Percentiles rank a stretch among this genome's conserved stretches.
phyloP scores from a whole-genome alignment of 2,113 vertebrate species.

The Castor canadensis region DNA sequence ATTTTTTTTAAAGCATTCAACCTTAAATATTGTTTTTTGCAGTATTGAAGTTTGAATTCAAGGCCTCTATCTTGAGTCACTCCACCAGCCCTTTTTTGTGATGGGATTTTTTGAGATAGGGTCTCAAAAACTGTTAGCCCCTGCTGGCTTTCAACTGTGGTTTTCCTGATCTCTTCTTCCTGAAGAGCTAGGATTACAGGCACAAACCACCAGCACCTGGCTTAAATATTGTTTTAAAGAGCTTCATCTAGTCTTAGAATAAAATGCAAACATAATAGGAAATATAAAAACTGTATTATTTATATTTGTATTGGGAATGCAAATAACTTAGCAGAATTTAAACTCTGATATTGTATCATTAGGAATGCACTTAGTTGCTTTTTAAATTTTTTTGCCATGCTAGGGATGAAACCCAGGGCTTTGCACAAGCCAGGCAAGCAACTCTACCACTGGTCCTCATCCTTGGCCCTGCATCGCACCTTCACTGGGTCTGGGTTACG shows the following conservation, averaged over 20 bases:
- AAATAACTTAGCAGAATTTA: slow-evolving; percentile 7
- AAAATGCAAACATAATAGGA: background rate
- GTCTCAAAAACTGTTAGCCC: no score
- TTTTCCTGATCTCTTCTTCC: no score
- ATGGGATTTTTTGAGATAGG: no score
- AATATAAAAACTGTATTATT: background rate
- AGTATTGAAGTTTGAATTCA: no score
- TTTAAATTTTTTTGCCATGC: background rate
- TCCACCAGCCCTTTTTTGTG: no score
- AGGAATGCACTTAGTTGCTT: background rate
- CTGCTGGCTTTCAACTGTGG: no score
- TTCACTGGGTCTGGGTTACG: background rate
- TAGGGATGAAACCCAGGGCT: background rate
- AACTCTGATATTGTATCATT: background rate
- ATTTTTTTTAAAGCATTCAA: background rate
- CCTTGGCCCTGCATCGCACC: background rate
- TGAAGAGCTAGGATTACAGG: no score
- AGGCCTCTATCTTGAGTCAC: no score
- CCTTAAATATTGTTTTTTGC: background rate
- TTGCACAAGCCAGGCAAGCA: background rate
- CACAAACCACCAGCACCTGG: no score
- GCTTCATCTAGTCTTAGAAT: background rate
- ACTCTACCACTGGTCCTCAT: background rate
- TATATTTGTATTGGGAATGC: background rate
- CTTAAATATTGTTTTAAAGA: background rate